These are phyloP conservation scores for Mesoligia furuncula DNA, from an alignment of 2,888 invertebrate genomes.

Conservation along the genomic window DNA sequence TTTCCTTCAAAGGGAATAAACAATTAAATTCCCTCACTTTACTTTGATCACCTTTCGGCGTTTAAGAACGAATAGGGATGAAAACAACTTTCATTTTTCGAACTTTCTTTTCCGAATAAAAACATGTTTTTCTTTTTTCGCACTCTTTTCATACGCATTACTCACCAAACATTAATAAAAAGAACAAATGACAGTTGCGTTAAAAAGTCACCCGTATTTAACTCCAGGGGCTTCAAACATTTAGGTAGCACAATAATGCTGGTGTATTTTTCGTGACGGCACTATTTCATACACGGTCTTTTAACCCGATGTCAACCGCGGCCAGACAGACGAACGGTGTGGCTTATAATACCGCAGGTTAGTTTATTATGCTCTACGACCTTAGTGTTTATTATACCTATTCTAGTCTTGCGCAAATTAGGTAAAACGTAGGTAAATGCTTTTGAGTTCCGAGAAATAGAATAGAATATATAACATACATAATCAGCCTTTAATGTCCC, in stretches of 20 bases:
- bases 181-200: background rate
- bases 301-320: slow-evolving; percentile 61
- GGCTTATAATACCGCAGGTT: slow-evolving; percentile 52
- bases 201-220: slow-evolving; percentile 20
- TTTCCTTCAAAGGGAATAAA: no score
- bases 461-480: no score
- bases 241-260: slow-evolving; percentile 59
- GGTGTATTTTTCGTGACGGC: slow-evolving; percentile 61
- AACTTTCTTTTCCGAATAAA: background rate
- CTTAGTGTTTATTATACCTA: slow-evolving; percentile 35
- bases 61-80: background rate
- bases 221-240: slow-evolving; percentile 53
- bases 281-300: slow-evolving; percentile 67
- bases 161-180: background rate
- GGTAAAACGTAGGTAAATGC: background rate
- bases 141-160: background rate
- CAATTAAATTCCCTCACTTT: no score
- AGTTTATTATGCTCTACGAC: slow-evolving; percentile 49
- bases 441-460: background rate
- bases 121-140: background rate
- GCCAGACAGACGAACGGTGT: slow-evolving; percentile 60
- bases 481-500: no score
- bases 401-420: slow-evolving; percentile 14
- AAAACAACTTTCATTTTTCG: background rate
- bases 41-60: background rate